Evolutionary conservation across 2,888 invertebrate genomes (phyloP), one percentile per base, ranked within the genome.

Genomic region (Hecatera dysodea): DNA sequence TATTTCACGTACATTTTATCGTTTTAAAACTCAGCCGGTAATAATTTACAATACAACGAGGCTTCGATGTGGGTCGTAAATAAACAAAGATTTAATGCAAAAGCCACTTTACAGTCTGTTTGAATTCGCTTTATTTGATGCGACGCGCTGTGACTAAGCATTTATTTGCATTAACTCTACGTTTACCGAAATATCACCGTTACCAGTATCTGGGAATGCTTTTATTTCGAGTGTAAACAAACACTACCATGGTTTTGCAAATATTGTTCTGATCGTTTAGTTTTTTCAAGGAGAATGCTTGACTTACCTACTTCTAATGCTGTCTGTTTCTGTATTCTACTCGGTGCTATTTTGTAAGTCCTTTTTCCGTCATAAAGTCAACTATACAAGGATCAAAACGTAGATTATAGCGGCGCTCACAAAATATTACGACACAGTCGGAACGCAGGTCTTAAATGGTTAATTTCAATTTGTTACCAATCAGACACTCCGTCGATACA

Each of bases 1-100:
- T 91, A 91, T 92, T 91, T 91, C 89, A 93, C 88, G 88, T 85
- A 89, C 83, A 90, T 88, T 93, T 93, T 92, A 93, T 93, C 87
- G 92, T 90, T 92, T 90, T 89, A 89, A 91, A 91, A 90, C 89
- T 89, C 85, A 83, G 78, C 83, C 82, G 75, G 86, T 86, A 89
- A 90, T 93, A 91, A 93, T 93, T 93, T 92, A 94, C 91, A 91
- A 90, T 89, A 88, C 88, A 86, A 77, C 86, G 83, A 88, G 86
- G 88, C 86, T 88, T 87, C 89, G 87, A 90, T 91, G 86, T 86
- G 86, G 86, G 87, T 86, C 87, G 89, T 93, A 93, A 93, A 93
- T 93, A 93, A 92, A 90, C 89, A 90, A 87, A 87, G 90, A 90
- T 90, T 92, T 90, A 92, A 91, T 90, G 90, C 86, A 89, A 87